Conservation (phyloP, 2,797 vertebrate species). For the Fringilla coelebs region DNA sequence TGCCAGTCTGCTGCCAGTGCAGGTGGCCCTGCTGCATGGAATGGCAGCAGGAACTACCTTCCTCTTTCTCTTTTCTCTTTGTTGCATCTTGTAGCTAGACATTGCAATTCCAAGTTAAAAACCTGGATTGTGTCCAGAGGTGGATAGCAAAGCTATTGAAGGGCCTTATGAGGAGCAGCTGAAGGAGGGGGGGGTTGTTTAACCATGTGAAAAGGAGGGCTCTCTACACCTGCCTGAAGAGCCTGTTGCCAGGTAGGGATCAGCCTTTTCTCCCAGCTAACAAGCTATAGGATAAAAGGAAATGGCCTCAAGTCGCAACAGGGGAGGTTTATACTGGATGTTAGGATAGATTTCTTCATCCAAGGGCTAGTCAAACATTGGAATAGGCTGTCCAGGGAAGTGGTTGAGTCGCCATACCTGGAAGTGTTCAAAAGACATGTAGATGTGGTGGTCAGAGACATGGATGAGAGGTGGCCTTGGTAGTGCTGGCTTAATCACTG, state of each 20-base stretch:
- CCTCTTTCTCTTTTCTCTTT: neutral
- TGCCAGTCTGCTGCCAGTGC: neutral
- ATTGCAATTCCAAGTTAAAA: neutral
- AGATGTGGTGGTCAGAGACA: neutral
- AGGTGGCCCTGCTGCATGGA: neutral
- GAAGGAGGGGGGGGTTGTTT: neutral
- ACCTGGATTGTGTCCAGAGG: neutral
- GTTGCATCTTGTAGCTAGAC: neutral
- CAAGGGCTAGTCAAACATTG: neutral
- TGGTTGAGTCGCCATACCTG: neutral
- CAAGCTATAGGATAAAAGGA: neutral
- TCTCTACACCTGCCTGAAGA: neutral
- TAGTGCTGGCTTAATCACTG: neutral
- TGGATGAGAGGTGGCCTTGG: neutral
- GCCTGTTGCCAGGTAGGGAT: no score
- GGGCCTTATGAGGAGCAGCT: neutral
- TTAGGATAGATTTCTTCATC: neutral
- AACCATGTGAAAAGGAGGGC: neutral
- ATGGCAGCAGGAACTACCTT: neutral
- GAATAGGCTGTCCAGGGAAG: neutral
- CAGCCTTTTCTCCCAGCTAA: neutral
- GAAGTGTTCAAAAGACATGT: neutral
- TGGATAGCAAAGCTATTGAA: neutral
- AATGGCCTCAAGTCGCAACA: fast-evolving
- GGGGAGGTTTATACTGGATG: neutral